Evolutionary conservation across 2,888 invertebrate genomes (phyloP).

Genomic region (Nemoura dubitans): DNA sequence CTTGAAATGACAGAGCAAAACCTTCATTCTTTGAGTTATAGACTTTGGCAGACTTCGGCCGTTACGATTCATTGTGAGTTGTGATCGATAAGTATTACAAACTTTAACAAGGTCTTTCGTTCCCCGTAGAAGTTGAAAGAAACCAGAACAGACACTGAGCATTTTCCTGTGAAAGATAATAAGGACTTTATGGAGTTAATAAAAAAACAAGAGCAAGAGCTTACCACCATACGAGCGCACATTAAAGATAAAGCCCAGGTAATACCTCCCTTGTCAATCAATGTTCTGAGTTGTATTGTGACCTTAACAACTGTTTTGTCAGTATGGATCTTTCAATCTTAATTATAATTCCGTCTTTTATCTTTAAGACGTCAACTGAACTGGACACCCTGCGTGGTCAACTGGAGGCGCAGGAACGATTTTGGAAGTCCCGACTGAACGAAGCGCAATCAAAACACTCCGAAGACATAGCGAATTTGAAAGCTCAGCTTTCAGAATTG

Average conservation of each 20-base stretch:
- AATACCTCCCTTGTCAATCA: slow-evolving; percentile 46
- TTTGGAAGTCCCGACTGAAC: slow-evolving; percentile 58
- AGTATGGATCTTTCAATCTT: background rate
- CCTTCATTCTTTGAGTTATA: no score
- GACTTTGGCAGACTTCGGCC: no score
- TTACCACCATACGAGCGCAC: slow-evolving; percentile 63
- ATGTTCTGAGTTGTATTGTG: background rate
- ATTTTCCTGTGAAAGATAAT: slow-evolving; percentile 38
- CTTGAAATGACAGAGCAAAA: background rate
- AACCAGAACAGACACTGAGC: slow-evolving; percentile 50
- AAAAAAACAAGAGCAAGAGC: slow-evolving; percentile 65
- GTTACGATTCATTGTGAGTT: no score
- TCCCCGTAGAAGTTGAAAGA: slow-evolving; percentile 54
- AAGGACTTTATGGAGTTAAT: slow-evolving; percentile 53
- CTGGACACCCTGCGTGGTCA: slow-evolving; percentile 56
- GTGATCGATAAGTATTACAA: no score
- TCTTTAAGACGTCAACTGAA: slow-evolving; percentile 55
- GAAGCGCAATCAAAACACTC: slow-evolving; percentile 56
- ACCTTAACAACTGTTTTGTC: background rate
- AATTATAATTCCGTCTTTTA: background rate
- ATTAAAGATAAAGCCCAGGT: slow-evolving; percentile 59
- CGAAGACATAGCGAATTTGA: slow-evolving; percentile 57
- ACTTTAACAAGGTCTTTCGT: background rate
- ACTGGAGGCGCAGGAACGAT: slow-evolving; percentile 56
- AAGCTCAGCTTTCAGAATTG: slow-evolving; percentile 51